Conservation (phyloP, 1,140 invertebrate species). For the Dinothrombium tinctorium region DNA sequence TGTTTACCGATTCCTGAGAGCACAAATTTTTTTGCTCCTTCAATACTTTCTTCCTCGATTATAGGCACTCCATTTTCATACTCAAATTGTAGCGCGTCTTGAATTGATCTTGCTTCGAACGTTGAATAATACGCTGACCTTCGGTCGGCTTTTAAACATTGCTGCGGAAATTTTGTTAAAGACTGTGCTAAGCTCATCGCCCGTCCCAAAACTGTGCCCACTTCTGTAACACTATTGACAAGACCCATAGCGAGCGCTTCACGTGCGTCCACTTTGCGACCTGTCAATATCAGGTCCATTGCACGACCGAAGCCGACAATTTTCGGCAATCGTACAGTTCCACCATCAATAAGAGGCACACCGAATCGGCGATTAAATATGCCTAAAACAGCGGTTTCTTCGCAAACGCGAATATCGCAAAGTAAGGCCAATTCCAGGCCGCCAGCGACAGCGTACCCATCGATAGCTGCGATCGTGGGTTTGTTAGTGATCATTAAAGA, state of each 20-base stretch:
- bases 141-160: slow-evolving; percentile 45
- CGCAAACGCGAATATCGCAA: slow-evolving; percentile 46
- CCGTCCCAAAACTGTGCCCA: slow-evolving; percentile 50
- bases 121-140: slow-evolving; percentile 31
- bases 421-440: slow-evolving; percentile 69
- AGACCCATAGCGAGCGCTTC: slow-evolving; percentile 58
- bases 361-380: slow-evolving; percentile 61
- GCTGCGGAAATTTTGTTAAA: slow-evolving; percentile 52
- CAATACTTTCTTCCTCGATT: slow-evolving; percentile 26
- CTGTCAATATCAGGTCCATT: slow-evolving; percentile 63
- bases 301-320: slow-evolving; percentile 59
- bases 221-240: slow-evolving; percentile 43
- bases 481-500: no score
- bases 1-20: slow-evolving; percentile 38
- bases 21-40: slow-evolving; percentile 40
- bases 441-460: slow-evolving; percentile 62
- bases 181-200: slow-evolving; percentile 44
- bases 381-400: slow-evolving; percentile 23
- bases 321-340: slow-evolving; percentile 46
- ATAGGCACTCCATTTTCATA: slow-evolving; percentile 34
- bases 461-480: slow-evolving; percentile 60
- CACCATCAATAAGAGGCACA: slow-evolving; percentile 56
- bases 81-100: slow-evolving; percentile 43
- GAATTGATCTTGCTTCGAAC: slow-evolving; percentile 27
- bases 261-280: slow-evolving; percentile 40